Percentiles rank a stretch among this genome's conserved stretches.
These are phyloP conservation scores for Ursus arctos DNA, from an alignment of 2,113 vertebrate genomes.

Conservation along the genomic window DNA sequence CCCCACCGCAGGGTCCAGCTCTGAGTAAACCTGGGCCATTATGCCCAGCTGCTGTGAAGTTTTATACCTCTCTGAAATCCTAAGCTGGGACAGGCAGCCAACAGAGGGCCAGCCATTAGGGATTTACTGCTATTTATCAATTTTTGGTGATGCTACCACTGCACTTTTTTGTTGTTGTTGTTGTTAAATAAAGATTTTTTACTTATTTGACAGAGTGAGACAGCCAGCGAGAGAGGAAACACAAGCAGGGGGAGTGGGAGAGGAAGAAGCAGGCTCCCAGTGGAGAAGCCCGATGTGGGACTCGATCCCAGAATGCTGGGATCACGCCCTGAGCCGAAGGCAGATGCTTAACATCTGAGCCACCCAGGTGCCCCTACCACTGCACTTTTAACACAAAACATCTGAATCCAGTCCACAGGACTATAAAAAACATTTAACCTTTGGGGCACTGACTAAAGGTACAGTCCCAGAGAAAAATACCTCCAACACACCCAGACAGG, in stretches of 20 bases:
- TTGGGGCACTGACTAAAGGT: background rate
- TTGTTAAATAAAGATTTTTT: no score
- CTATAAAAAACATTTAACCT: background rate
- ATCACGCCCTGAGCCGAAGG: no score
- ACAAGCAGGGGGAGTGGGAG: no score
- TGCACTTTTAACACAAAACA: background rate
- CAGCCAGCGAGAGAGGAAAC: no score
- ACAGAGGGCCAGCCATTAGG: background rate
- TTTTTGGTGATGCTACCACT: background rate
- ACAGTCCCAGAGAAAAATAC: background rate
- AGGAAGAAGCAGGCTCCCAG: no score
- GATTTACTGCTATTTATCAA: background rate
- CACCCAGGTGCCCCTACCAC: background rate
- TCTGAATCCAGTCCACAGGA: background rate
- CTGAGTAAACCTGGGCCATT: background rate
- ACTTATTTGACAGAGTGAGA: no score
- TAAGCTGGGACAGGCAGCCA: background rate
- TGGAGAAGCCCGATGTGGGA: no score
- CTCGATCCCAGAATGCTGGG: no score
- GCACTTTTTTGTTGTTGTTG: background rate
- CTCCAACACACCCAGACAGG: background rate
- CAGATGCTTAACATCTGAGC: no score
- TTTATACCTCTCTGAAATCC: background rate
- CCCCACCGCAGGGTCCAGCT: background rate
- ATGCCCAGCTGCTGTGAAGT: background rate